Conservation (phyloP, 1,140 invertebrate species). For the Pseudomyrmex cubaensis region DNA sequence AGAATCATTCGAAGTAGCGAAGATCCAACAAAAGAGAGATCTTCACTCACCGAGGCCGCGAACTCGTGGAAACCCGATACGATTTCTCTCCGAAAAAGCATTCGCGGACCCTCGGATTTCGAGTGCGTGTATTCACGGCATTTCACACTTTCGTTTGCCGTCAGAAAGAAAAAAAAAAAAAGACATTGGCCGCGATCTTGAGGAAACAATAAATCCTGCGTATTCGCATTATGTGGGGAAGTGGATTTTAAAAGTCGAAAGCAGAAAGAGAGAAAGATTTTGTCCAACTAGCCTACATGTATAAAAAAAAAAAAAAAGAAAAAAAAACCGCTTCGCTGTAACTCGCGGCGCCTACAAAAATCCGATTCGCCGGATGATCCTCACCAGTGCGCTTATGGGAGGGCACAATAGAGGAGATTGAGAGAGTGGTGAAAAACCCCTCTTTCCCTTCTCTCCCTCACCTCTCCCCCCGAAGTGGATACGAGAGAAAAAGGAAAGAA, state of each 20-base stretch:
- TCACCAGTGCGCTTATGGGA: slow-evolving; percentile 58
- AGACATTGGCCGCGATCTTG: background rate
- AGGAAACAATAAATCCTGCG: background rate
- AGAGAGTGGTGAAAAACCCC: slow-evolving; percentile 34
- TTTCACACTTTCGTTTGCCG: slow-evolving; percentile 59
- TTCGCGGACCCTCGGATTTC: slow-evolving; percentile 45
- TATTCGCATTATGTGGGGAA: background rate
- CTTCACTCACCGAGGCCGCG: slow-evolving; percentile 8
- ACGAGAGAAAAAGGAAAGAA: slow-evolving; percentile 33
- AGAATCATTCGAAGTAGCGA: slow-evolving; percentile 46
- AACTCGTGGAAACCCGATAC: slow-evolving; percentile 65
- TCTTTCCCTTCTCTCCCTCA: no score
- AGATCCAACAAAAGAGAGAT: slow-evolving; percentile 28
- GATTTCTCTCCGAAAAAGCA: slow-evolving; percentile 63
- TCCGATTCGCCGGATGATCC: slow-evolving; percentile 81
- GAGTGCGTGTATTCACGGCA: slow-evolving; percentile 20
- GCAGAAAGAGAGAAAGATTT: background rate
- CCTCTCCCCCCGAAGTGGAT: background rate
- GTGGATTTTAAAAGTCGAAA: slow-evolving; percentile 35
- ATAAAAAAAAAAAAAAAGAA: background rate
- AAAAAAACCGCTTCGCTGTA: slow-evolving; percentile 43
- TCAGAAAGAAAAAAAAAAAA: no score
- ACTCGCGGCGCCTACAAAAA: slow-evolving; percentile 74
- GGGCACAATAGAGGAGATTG: slow-evolving; percentile 75
- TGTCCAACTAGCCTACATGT: slow-evolving; percentile 1